Conservation (phyloP, 2,113 vertebrate species). For the Oenanthe melanoleuca region DNA sequence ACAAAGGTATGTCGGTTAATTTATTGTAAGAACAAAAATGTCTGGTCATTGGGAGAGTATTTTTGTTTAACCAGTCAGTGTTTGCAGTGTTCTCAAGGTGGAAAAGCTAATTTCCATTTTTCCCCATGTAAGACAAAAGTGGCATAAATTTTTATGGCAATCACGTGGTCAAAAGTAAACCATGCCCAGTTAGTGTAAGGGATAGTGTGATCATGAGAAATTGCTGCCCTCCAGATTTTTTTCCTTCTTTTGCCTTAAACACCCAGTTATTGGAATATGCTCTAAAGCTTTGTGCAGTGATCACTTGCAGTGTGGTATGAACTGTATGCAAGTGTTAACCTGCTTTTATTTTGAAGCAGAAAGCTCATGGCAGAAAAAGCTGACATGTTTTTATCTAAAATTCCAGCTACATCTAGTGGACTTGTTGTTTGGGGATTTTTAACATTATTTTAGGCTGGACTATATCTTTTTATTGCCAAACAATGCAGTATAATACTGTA, state of each 20-base stretch:
- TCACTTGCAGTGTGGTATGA: background rate
- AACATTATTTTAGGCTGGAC: background rate
- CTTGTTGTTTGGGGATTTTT: background rate
- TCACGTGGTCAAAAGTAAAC: background rate
- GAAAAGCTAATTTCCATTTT: background rate
- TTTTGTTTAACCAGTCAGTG: background rate
- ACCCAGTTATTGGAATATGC: fast-evolving
- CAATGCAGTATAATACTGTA: background rate
- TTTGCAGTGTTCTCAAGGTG: background rate
- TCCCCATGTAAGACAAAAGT: background rate
- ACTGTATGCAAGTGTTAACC: background rate
- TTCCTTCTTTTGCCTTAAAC: background rate
- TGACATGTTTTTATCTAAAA: background rate
- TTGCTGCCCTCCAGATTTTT: background rate
- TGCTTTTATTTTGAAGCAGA: background rate
- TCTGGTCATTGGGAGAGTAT: background rate
- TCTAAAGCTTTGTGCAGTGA: background rate
- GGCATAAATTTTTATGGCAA: background rate
- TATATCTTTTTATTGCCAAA: background rate
- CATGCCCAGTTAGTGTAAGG: background rate
- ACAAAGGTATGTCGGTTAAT: conserved; percentile 83
- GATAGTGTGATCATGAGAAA: background rate
- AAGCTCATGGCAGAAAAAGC: background rate
- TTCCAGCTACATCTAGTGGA: background rate
- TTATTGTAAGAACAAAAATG: background rate